Base-by-base conservation (phyloP, 2,797 vertebrate species). In the Sebastes diaconus region DNA sequence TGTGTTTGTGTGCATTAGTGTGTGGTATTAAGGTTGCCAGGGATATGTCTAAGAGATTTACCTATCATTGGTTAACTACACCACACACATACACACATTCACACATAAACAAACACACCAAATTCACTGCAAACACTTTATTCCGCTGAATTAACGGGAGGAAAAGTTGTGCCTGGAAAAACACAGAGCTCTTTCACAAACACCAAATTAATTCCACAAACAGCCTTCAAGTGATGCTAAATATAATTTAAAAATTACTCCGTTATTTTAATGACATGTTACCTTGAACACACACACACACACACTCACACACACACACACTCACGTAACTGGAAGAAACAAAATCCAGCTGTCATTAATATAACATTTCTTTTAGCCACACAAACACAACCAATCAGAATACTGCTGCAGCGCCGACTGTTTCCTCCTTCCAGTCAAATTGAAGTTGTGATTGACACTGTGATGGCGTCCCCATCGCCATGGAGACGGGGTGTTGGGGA, bases 11-110 rank as follows among this genome's bases (percentile, higher is more conserved):
- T 63, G 60, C 2, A 7, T 60, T 64, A 66, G 36, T 85, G 81
- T 84, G 78, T 73, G 76, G 80, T 6, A 69, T 29, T 32, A 50
- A 46, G 10, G 68, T n/a, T 86, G 86, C 88, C 84, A 90, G 80
- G 80, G 73, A 84, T 68, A 82, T 50, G 79, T 88, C 85, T 25
- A 36, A 82, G 24, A 86, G 83, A 84, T 89, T 85, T 76, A 72
- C 69, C 68, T 70, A 80, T 80, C 84, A 84, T 55, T 61, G 80
- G 83, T 82, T 85, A 76, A 80, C 42, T 36, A 77, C 20, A 73
- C 80, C 14, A 42, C 39, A 42, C 39, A 42, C 39, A 0, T 16
- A 77, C 64, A 76, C 55, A 74, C 55, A 68, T 42, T 52, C 68
- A 52, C 60, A 61, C 30, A 30, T 42, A 25, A 27, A 52, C 59